Conservation (phyloP, 2,888 invertebrate species). For the Slavum lentiscoides region DNA sequence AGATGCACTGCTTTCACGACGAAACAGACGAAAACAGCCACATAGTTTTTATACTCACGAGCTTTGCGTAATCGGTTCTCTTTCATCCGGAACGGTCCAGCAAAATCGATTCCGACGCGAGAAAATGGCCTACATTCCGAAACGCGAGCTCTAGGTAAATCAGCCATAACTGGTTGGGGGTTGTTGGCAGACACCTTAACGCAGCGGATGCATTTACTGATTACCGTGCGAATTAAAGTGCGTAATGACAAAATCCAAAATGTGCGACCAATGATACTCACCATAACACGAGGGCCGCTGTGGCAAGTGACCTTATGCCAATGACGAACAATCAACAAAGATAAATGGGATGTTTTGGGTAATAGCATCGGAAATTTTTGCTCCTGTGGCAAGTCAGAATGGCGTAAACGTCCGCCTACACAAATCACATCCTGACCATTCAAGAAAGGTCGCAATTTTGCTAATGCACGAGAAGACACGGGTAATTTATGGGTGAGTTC, state of each 20-base stretch:
- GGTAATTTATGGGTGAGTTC: too few species aligned
- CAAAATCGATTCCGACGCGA: constrained; percentile 32
- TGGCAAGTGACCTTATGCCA: too few species aligned
- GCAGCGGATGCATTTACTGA: not conserved
- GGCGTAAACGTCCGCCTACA: too few species aligned
- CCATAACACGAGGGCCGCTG: too few species aligned
- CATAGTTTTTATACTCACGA: constrained; percentile 55
- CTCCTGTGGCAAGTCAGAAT: too few species aligned
- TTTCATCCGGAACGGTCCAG: constrained; percentile 23
- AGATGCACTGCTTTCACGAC: constrained; percentile 57
- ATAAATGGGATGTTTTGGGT: too few species aligned
- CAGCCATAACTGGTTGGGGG: not conserved
- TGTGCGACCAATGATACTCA: too few species aligned
- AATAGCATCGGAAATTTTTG: too few species aligned
- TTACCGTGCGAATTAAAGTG: not conserved
- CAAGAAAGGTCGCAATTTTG: too few species aligned
- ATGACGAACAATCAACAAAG: too few species aligned
- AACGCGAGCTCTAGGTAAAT: not conserved
- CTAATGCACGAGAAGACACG: too few species aligned
- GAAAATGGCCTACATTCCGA: constrained; percentile 19
- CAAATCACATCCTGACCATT: too few species aligned
- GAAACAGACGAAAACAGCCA: constrained; percentile 57
- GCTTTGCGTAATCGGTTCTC: constrained; percentile 44
- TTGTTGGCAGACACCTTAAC: not conserved
- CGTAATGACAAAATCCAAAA: not conserved